Percentiles rank a stretch among this genome's conserved stretches.
phyloP scores from a whole-genome alignment of 2,888 invertebrate genomes.

The Carpatolechia fugitivella region DNA sequence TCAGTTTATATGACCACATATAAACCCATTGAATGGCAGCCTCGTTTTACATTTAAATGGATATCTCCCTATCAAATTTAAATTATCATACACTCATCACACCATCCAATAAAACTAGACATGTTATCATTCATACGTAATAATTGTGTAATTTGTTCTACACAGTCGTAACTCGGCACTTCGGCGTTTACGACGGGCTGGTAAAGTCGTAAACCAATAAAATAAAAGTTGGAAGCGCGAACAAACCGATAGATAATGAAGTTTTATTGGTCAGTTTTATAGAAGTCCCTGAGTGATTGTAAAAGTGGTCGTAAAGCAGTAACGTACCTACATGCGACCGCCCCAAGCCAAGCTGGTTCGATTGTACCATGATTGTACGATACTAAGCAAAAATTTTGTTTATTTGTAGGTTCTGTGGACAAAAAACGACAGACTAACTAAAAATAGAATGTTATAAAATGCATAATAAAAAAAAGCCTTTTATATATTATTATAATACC shows the following conservation, averaged over 20 bases:
- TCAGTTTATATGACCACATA: background rate
- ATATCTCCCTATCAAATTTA: slow-evolving; percentile 6
- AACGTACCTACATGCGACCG: slow-evolving; percentile 40
- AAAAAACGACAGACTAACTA: no score
- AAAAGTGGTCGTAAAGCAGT: slow-evolving; percentile 42
- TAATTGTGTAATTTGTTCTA: slow-evolving; percentile 18
- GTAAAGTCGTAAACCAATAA: slow-evolving; percentile 67
- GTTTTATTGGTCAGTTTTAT: slow-evolving; percentile 80
- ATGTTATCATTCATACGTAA: slow-evolving; percentile 14
- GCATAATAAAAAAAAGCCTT: no score
- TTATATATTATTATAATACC: no score
- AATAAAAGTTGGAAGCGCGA: slow-evolving; percentile 74
- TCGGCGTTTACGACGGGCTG: slow-evolving; percentile 55
- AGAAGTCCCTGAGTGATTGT: slow-evolving; percentile 67
- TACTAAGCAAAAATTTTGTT: no score
- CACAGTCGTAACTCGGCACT: slow-evolving; percentile 20
- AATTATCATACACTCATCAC: slow-evolving; percentile 8
- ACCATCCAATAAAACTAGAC: slow-evolving; percentile 13
- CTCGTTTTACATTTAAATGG: background rate
- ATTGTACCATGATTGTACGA: no score
- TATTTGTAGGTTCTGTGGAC: no score
- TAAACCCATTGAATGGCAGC: background rate
- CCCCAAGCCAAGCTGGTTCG: slow-evolving; percentile 25
- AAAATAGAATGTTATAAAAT: no score
- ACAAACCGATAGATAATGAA: slow-evolving; percentile 77